Conservation (phyloP, 2,888 invertebrate genomes). For the Cryptosula pallasiana region DNA sequence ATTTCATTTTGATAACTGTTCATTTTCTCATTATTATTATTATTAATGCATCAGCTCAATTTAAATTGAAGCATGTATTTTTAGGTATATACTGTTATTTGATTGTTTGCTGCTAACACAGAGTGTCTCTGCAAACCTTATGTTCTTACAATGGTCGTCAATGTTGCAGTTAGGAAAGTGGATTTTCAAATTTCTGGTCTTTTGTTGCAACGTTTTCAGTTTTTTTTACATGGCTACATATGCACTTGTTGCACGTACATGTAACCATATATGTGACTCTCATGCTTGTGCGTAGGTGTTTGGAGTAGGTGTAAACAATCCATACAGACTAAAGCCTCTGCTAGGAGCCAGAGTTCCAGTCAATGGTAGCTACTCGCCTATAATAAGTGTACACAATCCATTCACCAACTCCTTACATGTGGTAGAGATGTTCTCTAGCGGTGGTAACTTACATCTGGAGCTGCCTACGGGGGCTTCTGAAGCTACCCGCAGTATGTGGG, state of each 20-base stretch:
- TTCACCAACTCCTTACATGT: slow-evolving; percentile 74
- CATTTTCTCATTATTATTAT: no score
- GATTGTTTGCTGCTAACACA: no score
- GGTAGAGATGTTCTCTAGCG: slow-evolving; percentile 64
- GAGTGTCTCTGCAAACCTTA: no score
- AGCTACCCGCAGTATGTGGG: slow-evolving; percentile 79
- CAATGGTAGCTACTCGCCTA: slow-evolving; percentile 81
- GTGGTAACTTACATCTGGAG: slow-evolving; percentile 82
- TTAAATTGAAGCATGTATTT: no score
- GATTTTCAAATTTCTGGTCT: no score
- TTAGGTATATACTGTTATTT: no score
- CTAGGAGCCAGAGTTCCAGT: slow-evolving; percentile 83
- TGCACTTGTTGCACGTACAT: background rate
- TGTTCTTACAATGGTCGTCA: no score
- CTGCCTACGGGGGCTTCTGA: slow-evolving; percentile 66
- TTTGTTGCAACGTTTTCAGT: no score
- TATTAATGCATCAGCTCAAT: no score
- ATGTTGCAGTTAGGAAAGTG: no score
- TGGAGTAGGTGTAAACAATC: slow-evolving; percentile 75
- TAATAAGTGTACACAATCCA: slow-evolving; percentile 91
- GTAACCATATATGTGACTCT: background rate
- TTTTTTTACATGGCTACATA: no score
- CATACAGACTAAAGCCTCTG: slow-evolving; percentile 83
- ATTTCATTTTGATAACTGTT: no score
- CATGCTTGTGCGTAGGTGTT: slow-evolving; percentile 45